Conservation (phyloP, 2,888 invertebrate genomes). For the Hyposoter didymator region DNA sequence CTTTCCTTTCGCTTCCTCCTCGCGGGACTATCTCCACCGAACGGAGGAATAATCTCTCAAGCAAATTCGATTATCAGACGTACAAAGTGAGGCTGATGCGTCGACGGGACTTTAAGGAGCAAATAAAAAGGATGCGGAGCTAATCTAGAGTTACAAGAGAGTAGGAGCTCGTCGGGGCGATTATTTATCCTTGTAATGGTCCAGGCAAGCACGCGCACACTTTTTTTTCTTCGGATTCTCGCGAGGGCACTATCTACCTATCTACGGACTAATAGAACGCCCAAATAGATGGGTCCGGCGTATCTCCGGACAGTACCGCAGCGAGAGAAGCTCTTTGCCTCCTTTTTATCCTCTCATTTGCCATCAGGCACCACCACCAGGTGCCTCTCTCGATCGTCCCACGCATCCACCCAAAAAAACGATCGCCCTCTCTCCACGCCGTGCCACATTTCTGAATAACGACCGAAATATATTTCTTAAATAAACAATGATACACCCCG, state of each 20-base stretch:
- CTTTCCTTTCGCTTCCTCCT: neutral
- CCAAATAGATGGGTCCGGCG: conserved; percentile 67
- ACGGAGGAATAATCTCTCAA: conserved; percentile 57
- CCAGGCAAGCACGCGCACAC: conserved; percentile 41
- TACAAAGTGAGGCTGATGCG: conserved; percentile 64
- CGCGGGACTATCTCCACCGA: conserved; percentile 46
- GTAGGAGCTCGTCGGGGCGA: conserved; percentile 48
- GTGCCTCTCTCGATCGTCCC: conserved; percentile 72
- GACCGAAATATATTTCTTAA: conserved; percentile 81
- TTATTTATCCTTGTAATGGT: conserved; percentile 35
- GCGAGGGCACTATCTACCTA: conserved; percentile 60
- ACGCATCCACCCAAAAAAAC: conserved; percentile 59
- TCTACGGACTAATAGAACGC: conserved; percentile 69
- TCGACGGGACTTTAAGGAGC: conserved; percentile 15
- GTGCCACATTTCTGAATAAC: conserved; percentile 79
- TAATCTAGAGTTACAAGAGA: conserved; percentile 64
- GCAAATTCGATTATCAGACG: conserved; percentile 67
- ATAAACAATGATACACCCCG: conserved; percentile 79
- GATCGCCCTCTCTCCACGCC: conserved; percentile 44
- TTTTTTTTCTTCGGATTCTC: neutral
- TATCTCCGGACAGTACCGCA: conserved; percentile 62
- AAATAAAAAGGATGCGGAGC: conserved; percentile 58
- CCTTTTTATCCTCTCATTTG: conserved; percentile 30
- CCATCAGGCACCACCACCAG: conserved; percentile 70
- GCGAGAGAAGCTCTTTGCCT: conserved; percentile 1